A percentile compares a stretch with the other conserved stretches of the same genome.
Conservation (phyloP, 2,797 vertebrate genomes). For the Atherinosoma microstoma region DNA sequence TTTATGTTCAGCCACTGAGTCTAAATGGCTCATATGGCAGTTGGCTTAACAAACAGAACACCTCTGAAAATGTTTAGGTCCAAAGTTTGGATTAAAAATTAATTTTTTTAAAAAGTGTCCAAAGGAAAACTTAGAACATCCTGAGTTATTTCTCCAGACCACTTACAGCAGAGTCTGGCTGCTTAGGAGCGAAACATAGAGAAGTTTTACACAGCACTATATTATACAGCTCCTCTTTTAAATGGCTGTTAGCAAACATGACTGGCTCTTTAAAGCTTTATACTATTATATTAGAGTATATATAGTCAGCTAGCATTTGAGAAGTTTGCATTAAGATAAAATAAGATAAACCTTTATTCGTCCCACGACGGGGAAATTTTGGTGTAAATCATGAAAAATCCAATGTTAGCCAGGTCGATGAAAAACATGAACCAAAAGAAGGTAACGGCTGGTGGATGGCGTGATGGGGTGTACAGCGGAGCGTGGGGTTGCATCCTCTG, state of each 20-base stretch:
- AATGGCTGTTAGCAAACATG: too few relatives aligned
- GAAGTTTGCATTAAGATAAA: too few relatives aligned
- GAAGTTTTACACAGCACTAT: not conserved
- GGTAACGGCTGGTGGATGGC: constrained; percentile 51
- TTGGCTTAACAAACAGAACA: not conserved
- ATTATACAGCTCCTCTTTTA: too few relatives aligned
- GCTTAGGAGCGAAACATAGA: not conserved
- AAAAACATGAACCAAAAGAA: constrained; percentile 10
- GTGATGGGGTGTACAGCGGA: constrained; percentile 75
- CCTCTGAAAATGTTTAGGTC: too few relatives aligned
- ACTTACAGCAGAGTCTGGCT: too few relatives aligned
- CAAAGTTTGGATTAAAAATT: not conserved
- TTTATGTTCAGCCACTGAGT: not conserved
- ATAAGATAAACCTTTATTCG: too few relatives aligned
- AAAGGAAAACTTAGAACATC: too few relatives aligned
- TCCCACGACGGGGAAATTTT: too few relatives aligned
- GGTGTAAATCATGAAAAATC: not conserved
- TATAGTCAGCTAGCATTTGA: not conserved
- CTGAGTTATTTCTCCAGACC: too few relatives aligned
- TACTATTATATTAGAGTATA: not conserved
- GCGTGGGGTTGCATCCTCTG: constrained; percentile 79
- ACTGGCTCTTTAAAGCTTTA: not conserved
- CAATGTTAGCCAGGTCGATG: not conserved
- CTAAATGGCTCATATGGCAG: not conserved
- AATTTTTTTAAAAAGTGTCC: too few relatives aligned